phyloP scores from a whole-genome alignment of 2,797 vertebrate genomes.

The Mionectes olivaceus region DNA sequence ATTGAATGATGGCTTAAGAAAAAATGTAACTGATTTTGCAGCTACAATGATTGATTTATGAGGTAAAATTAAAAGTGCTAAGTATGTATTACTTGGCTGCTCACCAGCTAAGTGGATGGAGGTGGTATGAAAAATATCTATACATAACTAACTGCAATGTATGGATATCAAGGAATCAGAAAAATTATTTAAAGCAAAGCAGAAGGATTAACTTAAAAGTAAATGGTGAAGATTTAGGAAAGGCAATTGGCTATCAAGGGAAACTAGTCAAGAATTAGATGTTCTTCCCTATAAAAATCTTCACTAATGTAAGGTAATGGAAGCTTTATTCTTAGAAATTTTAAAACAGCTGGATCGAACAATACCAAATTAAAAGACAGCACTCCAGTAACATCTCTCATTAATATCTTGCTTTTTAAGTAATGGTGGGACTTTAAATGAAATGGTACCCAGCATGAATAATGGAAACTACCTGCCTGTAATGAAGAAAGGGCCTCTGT shows the following conservation, averaged over 20 bases:
- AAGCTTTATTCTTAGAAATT: constrained; percentile 28
- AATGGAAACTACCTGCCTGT: constrained; percentile 28
- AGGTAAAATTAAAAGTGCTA: constrained; percentile 36
- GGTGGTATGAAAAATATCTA: neutral
- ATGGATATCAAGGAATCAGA: constrained; percentile 10
- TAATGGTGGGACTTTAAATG: constrained; percentile 17
- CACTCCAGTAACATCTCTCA: constrained; percentile 2
- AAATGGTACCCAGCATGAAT: neutral
- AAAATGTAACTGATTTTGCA: constrained; percentile 20
- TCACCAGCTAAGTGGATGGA: constrained; percentile 16
- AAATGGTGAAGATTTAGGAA: constrained; percentile 35
- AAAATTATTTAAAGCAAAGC: constrained; percentile 3
- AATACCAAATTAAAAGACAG: constrained; percentile 49
- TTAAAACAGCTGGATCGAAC: constrained; percentile 19
- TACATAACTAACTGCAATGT: neutral
- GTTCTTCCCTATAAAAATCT: neutral
- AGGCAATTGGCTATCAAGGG: neutral
- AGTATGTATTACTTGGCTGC: constrained; percentile 13
- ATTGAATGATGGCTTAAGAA: constrained; percentile 8
- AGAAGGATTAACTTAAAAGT: constrained; percentile 6
- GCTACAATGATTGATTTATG: constrained; percentile 33
- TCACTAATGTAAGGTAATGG: constrained; percentile 2
- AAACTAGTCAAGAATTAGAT: constrained; percentile 36
- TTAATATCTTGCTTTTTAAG: constrained; percentile 40
- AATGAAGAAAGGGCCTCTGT: constrained; percentile 15